phyloP scores from a whole-genome alignment of 2,888 invertebrate genomes.

The Cacoxenus indagator region DNA sequence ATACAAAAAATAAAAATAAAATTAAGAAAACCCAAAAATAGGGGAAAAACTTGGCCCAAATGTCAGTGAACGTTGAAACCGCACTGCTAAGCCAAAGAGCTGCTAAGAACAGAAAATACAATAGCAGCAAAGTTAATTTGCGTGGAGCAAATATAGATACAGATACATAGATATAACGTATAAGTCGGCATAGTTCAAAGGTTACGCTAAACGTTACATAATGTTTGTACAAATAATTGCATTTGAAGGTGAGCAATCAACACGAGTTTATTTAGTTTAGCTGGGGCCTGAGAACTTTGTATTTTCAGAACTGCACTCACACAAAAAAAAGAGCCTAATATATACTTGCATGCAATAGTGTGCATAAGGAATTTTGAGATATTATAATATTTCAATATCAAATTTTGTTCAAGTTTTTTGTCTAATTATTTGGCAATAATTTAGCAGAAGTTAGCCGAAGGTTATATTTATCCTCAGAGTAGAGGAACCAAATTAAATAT shows the following conservation, averaged over 20 bases:
- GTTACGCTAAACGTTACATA: not conserved
- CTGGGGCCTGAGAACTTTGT: no score
- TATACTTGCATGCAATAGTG: no score
- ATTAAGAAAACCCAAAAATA: not conserved
- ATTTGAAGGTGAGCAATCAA: not conserved
- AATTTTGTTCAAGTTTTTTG: no score
- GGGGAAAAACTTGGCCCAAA: conserved; percentile 19
- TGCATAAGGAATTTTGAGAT: no score
- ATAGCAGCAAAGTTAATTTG: conserved; percentile 28
- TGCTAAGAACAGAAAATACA: conserved; percentile 22
- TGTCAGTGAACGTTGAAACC: conserved; percentile 51
- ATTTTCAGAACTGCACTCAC: no score
- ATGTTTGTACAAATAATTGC: not conserved
- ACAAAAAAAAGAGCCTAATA: no score
- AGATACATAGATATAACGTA: not conserved
- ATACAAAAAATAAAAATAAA: not conserved
- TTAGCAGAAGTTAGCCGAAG: no score
- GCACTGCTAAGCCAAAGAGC: conserved; percentile 27
- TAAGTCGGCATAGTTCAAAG: not conserved
- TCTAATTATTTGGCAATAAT: no score
- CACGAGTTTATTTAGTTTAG: not conserved
- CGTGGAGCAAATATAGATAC: not conserved
- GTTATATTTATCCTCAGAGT: no score
- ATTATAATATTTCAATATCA: no score
- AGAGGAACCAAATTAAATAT: no score